These are phyloP conservation scores for Trachops cirrhosus DNA, from an alignment of 2,797 vertebrate genomes.

Conservation along the genomic window DNA sequence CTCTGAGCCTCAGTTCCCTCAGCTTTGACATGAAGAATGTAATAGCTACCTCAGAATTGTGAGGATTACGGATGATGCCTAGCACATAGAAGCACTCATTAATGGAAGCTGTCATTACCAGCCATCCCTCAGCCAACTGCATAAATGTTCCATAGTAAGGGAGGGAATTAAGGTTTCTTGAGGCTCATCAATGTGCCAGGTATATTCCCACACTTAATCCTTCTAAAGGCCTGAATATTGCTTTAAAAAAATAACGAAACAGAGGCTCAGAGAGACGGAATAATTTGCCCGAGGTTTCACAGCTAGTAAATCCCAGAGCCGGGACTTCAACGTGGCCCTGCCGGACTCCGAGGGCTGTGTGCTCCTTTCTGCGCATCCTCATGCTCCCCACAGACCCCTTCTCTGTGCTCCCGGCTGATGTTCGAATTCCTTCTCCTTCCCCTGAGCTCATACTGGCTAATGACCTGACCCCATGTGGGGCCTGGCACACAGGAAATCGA, in stretches of 20 bases:
- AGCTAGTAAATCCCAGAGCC: not conserved
- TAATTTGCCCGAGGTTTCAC: constrained; percentile 15
- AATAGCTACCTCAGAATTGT: constrained; percentile 24
- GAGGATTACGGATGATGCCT: not conserved
- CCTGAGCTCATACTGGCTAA: not conserved
- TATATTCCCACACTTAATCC: not conserved
- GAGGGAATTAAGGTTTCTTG: not conserved
- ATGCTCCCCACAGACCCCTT: not conserved
- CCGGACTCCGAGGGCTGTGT: not conserved
- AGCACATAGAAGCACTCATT: not conserved
- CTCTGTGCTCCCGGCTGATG: not conserved
- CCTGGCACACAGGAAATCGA: not conserved
- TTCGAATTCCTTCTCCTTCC: not conserved
- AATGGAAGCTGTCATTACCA: not conserved
- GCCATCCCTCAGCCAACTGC: not conserved
- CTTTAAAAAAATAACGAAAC: not conserved
- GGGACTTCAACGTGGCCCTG: not conserved
- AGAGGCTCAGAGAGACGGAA: constrained; percentile 18
- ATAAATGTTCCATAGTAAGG: not conserved
- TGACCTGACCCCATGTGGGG: not conserved
- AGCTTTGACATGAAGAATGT: constrained; percentile 44
- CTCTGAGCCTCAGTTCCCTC: constrained; percentile 42
- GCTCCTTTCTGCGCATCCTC: not conserved
- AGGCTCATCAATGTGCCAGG: not conserved
- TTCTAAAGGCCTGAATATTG: not conserved